Conservation (phyloP, 2,113 vertebrate genomes). For the Zosterops pallidus region DNA sequence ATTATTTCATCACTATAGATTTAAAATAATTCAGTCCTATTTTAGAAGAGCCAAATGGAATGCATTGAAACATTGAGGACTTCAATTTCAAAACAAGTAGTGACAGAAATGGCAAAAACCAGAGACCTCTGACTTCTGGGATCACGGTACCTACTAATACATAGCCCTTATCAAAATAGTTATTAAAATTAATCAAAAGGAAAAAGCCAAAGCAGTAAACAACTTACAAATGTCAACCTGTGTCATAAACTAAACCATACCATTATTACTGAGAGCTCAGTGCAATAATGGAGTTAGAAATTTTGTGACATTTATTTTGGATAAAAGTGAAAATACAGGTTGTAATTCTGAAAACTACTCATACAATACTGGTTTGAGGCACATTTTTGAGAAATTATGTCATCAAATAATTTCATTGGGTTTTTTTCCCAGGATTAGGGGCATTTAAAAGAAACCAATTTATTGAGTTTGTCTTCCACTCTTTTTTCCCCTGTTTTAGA, state of each 20-base stretch:
- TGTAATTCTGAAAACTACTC: background rate
- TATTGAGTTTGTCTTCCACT: background rate
- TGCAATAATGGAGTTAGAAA: background rate
- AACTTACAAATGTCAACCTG: background rate
- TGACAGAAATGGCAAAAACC: background rate
- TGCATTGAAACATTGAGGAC: background rate
- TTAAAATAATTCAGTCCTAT: constrained; percentile 29
- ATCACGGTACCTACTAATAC: background rate
- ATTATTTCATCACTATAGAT: constrained; percentile 30
- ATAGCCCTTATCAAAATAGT: background rate
- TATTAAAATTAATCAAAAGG: constrained; percentile 11
- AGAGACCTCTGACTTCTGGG: background rate
- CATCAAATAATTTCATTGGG: background rate
- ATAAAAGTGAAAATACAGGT: background rate
- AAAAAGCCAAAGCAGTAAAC: background rate
- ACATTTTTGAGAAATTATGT: background rate
- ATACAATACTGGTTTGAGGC: background rate
- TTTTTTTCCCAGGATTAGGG: background rate
- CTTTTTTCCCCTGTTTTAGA: background rate
- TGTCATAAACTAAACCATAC: background rate
- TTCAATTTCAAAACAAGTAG: background rate
- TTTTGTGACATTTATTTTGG: background rate
- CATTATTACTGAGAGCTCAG: background rate
- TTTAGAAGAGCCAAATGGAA: constrained; percentile 16
- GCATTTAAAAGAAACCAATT: background rate